phyloP scores from a whole-genome alignment of 2,113 vertebrate genomes.

The Ginglymostoma cirratum region DNA sequence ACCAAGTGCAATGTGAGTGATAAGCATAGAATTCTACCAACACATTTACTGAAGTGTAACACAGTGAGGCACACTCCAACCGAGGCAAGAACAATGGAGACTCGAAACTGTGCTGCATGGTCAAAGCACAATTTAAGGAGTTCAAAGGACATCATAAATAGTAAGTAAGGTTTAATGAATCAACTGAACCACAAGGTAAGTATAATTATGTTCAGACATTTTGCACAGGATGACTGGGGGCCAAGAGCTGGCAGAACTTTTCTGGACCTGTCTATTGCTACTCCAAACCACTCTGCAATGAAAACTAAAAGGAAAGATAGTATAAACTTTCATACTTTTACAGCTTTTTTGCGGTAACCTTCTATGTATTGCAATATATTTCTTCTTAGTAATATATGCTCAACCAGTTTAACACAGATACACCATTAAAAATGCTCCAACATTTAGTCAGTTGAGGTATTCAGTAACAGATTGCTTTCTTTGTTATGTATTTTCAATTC shows the following conservation, averaged over 20 bases:
- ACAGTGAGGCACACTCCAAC: background rate
- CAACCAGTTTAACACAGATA: background rate
- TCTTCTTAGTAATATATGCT: background rate
- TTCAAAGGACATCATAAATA: slow-evolving; percentile 13
- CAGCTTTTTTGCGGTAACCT: background rate
- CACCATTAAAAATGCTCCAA: slow-evolving; percentile 1
- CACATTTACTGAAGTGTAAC: background rate
- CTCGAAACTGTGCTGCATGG: background rate
- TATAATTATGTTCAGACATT: background rate
- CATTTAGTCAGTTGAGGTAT: background rate
- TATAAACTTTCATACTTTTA: background rate
- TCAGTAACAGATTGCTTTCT: background rate
- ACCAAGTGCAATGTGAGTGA: background rate
- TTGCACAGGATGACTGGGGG: background rate
- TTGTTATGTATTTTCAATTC: background rate
- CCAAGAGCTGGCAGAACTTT: background rate
- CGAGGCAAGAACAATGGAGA: background rate
- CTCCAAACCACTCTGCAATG: background rate
- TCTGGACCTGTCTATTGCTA: background rate
- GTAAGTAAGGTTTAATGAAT: background rate
- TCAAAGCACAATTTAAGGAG: background rate
- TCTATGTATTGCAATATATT: background rate
- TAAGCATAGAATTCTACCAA: background rate
- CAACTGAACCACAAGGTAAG: background rate
- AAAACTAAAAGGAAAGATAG: background rate